Evolutionary conservation across 1,140 invertebrate genomes (phyloP).

Genomic region (Penaeus indicus): DNA sequence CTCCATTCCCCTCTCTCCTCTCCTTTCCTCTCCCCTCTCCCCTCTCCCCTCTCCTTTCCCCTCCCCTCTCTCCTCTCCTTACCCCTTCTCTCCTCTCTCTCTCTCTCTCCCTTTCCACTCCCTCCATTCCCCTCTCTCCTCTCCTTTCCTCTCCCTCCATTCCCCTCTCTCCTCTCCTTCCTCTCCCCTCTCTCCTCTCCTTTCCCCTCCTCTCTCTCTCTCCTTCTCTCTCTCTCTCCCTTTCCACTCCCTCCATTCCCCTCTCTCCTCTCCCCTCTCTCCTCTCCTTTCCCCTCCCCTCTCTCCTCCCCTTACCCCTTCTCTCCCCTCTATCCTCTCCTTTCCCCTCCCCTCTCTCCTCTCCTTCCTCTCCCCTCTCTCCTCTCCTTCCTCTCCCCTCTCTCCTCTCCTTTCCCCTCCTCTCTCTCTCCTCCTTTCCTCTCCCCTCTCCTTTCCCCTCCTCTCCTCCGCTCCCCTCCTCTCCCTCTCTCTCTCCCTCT

Average conservation of each 20-base stretch:
- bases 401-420: too few species aligned
- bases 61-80: fast-evolving
- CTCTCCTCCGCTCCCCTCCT: background rate
- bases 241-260: too few species aligned
- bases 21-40: background rate
- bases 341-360: too few species aligned
- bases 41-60: background rate
- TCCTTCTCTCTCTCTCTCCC: background rate
- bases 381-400: background rate
- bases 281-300: background rate
- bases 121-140: background rate
- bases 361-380: background rate
- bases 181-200: too few species aligned
- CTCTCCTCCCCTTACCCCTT: background rate
- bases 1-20: background rate
- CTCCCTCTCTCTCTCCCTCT: conserved; percentile 26
- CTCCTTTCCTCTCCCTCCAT: background rate
- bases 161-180: too few species aligned
- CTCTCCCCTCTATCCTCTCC: too few species aligned
- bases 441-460: background rate
- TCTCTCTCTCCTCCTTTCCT: too few species aligned
- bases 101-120: background rate
- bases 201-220: background rate
- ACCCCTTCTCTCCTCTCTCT: too few species aligned
- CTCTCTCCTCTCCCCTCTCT: too few species aligned